Base-by-base conservation (phyloP, 2,797 vertebrate species). In the Cuculus canorus region DNA sequence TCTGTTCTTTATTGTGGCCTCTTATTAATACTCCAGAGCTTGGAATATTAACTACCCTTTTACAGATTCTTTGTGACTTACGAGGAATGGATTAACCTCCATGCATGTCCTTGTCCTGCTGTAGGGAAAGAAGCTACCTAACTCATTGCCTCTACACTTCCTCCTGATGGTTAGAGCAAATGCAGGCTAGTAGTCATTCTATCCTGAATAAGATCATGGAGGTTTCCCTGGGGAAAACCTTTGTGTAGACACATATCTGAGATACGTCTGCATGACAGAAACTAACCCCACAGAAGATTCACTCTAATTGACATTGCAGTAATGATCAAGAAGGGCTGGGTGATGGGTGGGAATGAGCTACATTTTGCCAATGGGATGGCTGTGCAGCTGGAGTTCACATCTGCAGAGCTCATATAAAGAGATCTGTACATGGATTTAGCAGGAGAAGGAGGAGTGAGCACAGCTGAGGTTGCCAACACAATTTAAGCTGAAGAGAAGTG, bases 321-420 rank as follows among this genome's bases (percentile, higher is more conserved):
- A 82, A 66, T 48, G 73, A 78, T 92, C 47, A 39, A 25, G 61
- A 43, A 86, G 19, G 54, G 37, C 3, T 56, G 33, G 56, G 41
- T 86, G 80, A 59, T 39, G 57, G 37, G 76, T 90, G 65, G 33
- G n/a, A n/a, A 59, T 60, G 59, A 90, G 6, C 54, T 59, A 5
- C 9, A 9, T 76, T 81, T 92, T 90, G 78, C 78, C 50, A 22
- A 43, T 85, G 82, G 76, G 69, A 33, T 71, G 50, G 21, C 54
- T 76, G 37, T 66, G 66, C 82, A 88, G 59, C 70, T 88, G 92
- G 80, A 91, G 47, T 41, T 95, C 81, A 66, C 47, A 72, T 91
- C 90, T 94, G 80, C 7, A 8, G 72, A 94, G 47, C 73, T 91
- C 80, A 65, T 59, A 80, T n/a, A 37, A 41, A 43, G 63, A 66